Conservation (phyloP, 2,113 vertebrate genomes). For the Nibea coibor region DNA sequence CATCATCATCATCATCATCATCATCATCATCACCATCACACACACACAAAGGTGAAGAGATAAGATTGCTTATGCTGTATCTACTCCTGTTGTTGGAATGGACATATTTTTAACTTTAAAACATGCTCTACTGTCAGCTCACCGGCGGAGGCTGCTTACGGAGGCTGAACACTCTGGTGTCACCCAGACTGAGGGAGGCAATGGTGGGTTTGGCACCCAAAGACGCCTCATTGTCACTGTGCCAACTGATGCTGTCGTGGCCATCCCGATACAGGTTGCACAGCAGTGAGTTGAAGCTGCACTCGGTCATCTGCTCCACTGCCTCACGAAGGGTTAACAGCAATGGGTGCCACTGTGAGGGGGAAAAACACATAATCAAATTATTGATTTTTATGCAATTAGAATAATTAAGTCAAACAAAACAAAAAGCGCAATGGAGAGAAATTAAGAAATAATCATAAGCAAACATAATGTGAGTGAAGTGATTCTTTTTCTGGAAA, state of each 20-base stretch:
- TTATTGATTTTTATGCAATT: too few species aligned
- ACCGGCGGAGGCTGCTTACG: constrained; percentile 92
- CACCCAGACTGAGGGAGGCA: constrained; percentile 93
- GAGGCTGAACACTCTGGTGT: constrained; percentile 92
- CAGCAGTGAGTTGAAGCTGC: constrained; percentile 92
- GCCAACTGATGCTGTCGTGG: constrained; percentile 96
- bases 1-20: too few species aligned
- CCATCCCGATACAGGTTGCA: constrained; percentile 94
- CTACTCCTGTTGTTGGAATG: not conserved
- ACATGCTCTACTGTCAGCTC: constrained; percentile 64
- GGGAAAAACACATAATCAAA: not conserved
- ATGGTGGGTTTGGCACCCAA: constrained; percentile 89
- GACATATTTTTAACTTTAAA: not conserved
- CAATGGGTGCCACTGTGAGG: constrained; percentile 90
- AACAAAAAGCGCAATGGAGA: not conserved
- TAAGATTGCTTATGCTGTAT: not conserved
- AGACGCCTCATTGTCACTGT: constrained; percentile 91
- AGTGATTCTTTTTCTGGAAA: not conserved
- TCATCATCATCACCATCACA: too few species aligned
- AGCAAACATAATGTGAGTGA: not conserved
- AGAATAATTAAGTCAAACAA: not conserved
- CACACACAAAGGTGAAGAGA: too few species aligned
- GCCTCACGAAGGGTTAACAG: constrained; percentile 82
- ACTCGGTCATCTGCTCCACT: constrained; percentile 81
- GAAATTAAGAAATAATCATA: constrained; percentile 3